phyloP scores from a whole-genome alignment of 1,140 invertebrate genomes.

The Drosophila insularis region DNA sequence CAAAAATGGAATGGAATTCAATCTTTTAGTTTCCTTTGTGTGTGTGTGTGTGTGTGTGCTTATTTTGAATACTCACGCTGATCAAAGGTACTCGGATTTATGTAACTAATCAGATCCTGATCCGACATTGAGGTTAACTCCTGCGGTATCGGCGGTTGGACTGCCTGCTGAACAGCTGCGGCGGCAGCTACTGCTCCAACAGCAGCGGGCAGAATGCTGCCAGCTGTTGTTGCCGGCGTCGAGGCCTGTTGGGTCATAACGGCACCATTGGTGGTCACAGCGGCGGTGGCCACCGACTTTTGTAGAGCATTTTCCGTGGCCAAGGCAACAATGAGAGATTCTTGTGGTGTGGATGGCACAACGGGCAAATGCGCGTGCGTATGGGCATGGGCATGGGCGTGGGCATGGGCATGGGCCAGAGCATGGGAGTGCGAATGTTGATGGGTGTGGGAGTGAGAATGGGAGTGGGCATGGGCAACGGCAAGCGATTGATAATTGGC shows the following conservation, averaged over 20 bases:
- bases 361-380: conserved; percentile 53
- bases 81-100: conserved; percentile 93
- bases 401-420: too few relatives aligned
- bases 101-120: conserved; percentile 92
- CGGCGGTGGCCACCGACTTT: conserved; percentile 77
- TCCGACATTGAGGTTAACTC: conserved; percentile 92
- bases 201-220: conserved; percentile 61
- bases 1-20: too few relatives aligned
- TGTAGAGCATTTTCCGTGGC: conserved; percentile 77
- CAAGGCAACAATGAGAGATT: conserved; percentile 80
- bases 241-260: conserved; percentile 77
- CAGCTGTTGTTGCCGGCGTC: conserved; percentile 46
- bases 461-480: conserved; percentile 25
- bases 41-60: not conserved
- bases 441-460: conserved; percentile 32
- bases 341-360: conserved; percentile 73
- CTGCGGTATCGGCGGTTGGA: conserved; percentile 85
- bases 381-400: not conserved
- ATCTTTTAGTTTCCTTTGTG: not conserved
- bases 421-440: too few relatives aligned
- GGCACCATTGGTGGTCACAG: conserved; percentile 75
- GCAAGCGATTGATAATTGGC: conserved; percentile 54
- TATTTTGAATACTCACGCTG: conserved; percentile 84
- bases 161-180: conserved; percentile 56
- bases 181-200: conserved; percentile 66